A percentile compares a stretch with the other conserved stretches of the same genome.
phyloP scores from a whole-genome alignment of 2,888 invertebrate genomes.

The Macrosiphum euphorbiae region DNA sequence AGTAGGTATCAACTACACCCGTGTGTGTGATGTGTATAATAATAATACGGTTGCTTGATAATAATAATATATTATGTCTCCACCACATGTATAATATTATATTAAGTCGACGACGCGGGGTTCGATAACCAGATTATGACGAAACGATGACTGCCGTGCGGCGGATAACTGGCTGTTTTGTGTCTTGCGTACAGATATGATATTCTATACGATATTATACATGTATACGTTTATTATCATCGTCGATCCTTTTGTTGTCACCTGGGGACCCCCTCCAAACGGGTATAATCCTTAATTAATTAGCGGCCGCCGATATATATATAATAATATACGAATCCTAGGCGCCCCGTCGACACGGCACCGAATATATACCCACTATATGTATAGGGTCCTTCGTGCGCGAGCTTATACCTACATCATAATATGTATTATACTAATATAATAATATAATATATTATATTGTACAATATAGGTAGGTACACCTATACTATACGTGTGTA shows the following conservation, averaged over 20 bases:
- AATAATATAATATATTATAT: neutral
- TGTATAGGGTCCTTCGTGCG: neutral
- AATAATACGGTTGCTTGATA: neutral
- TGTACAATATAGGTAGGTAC: neutral
- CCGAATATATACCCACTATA: neutral
- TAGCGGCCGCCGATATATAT: slow-evolving; percentile 36
- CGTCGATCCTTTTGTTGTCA: slow-evolving; percentile 54
- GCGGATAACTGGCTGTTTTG: slow-evolving; percentile 32
- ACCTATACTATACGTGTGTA: neutral
- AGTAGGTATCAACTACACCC: neutral
- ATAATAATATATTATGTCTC: neutral
- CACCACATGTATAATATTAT: neutral
- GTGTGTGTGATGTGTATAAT: neutral
- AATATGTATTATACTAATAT: neutral
- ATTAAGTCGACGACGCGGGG: slow-evolving; percentile 14
- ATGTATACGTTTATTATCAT: neutral
- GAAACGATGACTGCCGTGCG: slow-evolving; percentile 39
- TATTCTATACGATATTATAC: neutral
- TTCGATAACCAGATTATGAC: slow-evolving; percentile 63
- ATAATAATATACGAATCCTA: neutral
- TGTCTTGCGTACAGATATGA: neutral
- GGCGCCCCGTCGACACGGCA: slow-evolving; percentile 44
- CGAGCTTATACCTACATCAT: neutral
- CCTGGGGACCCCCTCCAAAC: slow-evolving; percentile 45
- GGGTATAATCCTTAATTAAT: slow-evolving; percentile 63